phyloP scores from a whole-genome alignment of 2,888 invertebrate species.

The Herminia tarsipennalis region DNA sequence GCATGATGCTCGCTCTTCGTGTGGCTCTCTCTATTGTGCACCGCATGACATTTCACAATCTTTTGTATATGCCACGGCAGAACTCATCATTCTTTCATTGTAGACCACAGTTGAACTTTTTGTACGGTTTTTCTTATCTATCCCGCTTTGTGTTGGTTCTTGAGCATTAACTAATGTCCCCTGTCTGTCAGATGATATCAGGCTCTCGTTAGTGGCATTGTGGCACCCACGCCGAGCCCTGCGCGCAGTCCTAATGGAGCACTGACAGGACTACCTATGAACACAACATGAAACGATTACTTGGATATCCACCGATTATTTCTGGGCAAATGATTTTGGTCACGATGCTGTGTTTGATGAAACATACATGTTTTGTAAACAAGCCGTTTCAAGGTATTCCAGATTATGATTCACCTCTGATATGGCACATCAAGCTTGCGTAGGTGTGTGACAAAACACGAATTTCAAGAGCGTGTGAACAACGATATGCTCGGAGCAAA shows the following conservation, averaged over 20 bases:
- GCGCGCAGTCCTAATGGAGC: constrained; percentile 62
- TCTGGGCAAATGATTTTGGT: constrained; percentile 39
- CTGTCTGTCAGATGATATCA: constrained; percentile 77
- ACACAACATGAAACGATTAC: constrained; percentile 60
- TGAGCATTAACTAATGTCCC: constrained; percentile 72
- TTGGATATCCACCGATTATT: constrained; percentile 55
- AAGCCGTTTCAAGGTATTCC: constrained; percentile 32
- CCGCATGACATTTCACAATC: constrained; percentile 77
- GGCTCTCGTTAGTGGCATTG: constrained; percentile 78
- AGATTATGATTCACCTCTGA: constrained; percentile 54
- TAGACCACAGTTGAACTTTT: constrained; percentile 62
- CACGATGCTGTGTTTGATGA: constrained; percentile 19
- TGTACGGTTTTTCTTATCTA: constrained; percentile 65
- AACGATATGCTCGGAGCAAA: constrained; percentile 47
- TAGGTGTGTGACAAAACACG: constrained; percentile 67
- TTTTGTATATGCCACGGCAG: constrained; percentile 65
- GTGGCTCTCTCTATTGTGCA: constrained; percentile 77
- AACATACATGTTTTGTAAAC: constrained; percentile 11
- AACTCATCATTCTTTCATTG: constrained; percentile 68
- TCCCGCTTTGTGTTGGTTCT: constrained; percentile 60
- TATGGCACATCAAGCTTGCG: constrained; percentile 53
- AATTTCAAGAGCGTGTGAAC: constrained; percentile 72
- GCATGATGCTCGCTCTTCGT: constrained; percentile 71
- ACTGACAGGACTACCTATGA: constrained; percentile 70
- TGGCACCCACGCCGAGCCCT: constrained; percentile 69